These are phyloP conservation scores for Latheticus oryzae DNA, from an alignment of 2,888 invertebrate genomes.

Conservation along the genomic window DNA sequence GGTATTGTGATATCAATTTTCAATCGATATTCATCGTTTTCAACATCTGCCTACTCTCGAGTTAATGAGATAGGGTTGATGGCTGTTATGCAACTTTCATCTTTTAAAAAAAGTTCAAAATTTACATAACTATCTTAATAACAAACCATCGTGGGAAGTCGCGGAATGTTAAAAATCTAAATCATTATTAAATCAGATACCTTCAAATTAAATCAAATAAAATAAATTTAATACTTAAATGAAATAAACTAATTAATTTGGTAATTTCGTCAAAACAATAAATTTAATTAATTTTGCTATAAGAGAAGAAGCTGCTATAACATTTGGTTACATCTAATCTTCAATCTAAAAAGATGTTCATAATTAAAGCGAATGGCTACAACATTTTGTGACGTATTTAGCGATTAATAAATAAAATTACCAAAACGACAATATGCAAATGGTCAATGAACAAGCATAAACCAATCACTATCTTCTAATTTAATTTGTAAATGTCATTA, in stretches of 20 bases:
- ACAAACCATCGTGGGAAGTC: conserved; percentile 3
- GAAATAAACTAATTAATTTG: conserved; percentile 23
- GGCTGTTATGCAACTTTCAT: conserved; percentile 19
- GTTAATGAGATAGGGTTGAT: too few species aligned
- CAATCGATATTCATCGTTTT: too few species aligned
- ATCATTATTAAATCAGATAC: conserved; percentile 19
- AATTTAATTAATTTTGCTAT: conserved; percentile 16
- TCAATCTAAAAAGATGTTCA: conserved; percentile 16
- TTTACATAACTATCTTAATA: conserved; percentile 9
- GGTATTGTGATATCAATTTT: too few species aligned
- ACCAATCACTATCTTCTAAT: conserved; percentile 15
- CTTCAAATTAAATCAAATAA: conserved; percentile 3
- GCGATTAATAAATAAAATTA: conserved; percentile 16
- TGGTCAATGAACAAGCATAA: conserved; percentile 15
- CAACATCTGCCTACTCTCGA: too few species aligned
- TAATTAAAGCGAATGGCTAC: conserved; percentile 18
- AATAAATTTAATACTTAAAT: conserved; percentile 17
- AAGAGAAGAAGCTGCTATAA: conserved; percentile 8
- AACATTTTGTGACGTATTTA: conserved; percentile 7
- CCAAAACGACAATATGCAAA: conserved; percentile 15
- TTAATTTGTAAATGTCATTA: conserved; percentile 32
- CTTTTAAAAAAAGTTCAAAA: conserved; percentile 9
- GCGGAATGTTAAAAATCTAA: conserved; percentile 7
- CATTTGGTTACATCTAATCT: conserved; percentile 10
- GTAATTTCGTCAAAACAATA: conserved; percentile 21